A percentile compares a stretch with the other conserved stretches of the same genome.
phyloP scores from a whole-genome alignment of 1,140 invertebrate species.

The Anoplolepis gracilipes region DNA sequence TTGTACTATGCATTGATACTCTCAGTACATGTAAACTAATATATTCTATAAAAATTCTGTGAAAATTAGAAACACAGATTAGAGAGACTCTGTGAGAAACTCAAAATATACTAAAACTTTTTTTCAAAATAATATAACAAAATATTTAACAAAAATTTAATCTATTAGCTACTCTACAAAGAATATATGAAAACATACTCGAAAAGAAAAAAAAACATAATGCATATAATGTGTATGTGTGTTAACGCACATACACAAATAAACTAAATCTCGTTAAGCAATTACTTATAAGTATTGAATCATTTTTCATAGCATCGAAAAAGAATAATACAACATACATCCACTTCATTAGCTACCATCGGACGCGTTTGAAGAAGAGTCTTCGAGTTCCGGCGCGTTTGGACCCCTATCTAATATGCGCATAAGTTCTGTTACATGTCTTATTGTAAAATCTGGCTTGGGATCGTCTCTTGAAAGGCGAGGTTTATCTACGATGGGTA shows the following conservation, averaged over 20 bases:
- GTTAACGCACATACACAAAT: neutral
- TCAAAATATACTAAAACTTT: too few species aligned
- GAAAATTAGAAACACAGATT: neutral
- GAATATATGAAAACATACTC: neutral
- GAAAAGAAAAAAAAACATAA: constrained; percentile 8
- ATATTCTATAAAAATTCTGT: neutral
- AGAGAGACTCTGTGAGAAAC: neutral
- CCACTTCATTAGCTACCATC: constrained; percentile 77
- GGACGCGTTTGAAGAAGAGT: constrained; percentile 83
- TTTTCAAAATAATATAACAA: too few species aligned
- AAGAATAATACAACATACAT: neutral
- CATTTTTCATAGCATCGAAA: neutral
- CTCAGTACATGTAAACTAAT: neutral
- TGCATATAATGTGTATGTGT: too few species aligned
- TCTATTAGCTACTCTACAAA: too few species aligned
- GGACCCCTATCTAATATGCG: constrained; percentile 81
- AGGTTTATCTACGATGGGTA: constrained; percentile 86
- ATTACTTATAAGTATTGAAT: neutral
- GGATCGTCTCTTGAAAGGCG: constrained; percentile 78
- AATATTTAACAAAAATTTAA: too few species aligned
- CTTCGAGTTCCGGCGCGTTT: constrained; percentile 81
- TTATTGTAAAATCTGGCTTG: constrained; percentile 83
- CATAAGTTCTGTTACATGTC: constrained; percentile 82
- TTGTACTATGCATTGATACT: neutral
- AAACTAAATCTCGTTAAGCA: neutral